Percentiles rank a stretch among this genome's conserved stretches.
Evolutionary conservation across 1,140 invertebrate genomes (phyloP).

Genomic region (Ladona fulva): DNA sequence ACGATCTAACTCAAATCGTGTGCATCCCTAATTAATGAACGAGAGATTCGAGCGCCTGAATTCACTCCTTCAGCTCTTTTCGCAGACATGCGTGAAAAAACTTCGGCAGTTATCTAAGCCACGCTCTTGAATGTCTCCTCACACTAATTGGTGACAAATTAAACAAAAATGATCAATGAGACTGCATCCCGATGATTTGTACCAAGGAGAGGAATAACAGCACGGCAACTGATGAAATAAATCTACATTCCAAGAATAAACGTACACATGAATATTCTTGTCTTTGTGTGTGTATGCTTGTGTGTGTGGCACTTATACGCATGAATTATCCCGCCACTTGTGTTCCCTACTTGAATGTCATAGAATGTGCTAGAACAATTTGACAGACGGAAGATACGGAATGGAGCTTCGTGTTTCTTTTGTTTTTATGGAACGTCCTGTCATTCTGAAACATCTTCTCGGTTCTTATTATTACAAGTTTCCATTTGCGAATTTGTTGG

Average conservation of each 20-base stretch:
- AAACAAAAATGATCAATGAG: background rate
- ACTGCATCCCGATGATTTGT: background rate
- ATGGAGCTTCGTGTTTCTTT: background rate
- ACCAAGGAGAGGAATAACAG: background rate
- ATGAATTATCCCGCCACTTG: background rate
- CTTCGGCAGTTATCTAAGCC: background rate
- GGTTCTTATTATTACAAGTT: background rate
- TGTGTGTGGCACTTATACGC: background rate
- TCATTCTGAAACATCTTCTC: background rate
- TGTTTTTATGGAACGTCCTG: background rate
- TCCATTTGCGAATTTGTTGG: background rate
- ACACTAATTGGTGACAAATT: background rate
- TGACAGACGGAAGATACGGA: background rate
- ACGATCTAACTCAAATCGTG: no score
- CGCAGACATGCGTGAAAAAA: background rate
- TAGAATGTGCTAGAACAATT: conserved; percentile 1
- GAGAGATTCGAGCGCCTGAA: no score
- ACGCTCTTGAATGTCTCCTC: background rate
- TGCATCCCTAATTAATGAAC: no score
- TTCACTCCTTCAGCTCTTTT: no score
- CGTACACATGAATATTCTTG: background rate
- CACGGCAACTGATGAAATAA: background rate
- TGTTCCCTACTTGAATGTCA: background rate
- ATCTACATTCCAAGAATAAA: background rate
- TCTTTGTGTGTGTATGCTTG: background rate